phyloP scores from a whole-genome alignment of 30 jellyfish, hydroid and myxozoan species.

The Morbakka virulenta region DNA sequence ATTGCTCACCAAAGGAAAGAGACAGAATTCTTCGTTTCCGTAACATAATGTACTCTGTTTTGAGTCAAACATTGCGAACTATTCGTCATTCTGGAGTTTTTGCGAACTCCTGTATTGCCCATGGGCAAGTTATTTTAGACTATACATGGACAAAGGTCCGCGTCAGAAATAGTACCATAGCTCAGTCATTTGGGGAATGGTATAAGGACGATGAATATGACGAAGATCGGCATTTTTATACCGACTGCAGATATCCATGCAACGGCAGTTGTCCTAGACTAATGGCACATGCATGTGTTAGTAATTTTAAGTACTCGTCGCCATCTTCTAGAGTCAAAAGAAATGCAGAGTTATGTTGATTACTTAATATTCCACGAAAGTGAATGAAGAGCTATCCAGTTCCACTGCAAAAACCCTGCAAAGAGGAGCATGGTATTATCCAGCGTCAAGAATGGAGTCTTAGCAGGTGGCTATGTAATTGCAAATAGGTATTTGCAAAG shows the following conservation, averaged over 20 bases:
- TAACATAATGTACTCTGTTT: slow-evolving; percentile 48
- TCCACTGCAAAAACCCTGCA: no score
- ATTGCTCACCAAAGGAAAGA: slow-evolving; percentile 54
- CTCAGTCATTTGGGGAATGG: slow-evolving; percentile 79
- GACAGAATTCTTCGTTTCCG: slow-evolving; percentile 71
- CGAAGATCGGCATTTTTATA: slow-evolving; percentile 29
- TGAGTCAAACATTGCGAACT: slow-evolving; percentile 23
- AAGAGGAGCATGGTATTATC: no score
- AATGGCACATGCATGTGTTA: slow-evolving; percentile 76
- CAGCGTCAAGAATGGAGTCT: no score
- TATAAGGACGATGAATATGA: slow-evolving; percentile 14
- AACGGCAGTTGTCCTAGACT: slow-evolving; percentile 92
- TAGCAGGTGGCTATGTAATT: no score
- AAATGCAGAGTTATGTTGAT: slow-evolving; percentile 78
- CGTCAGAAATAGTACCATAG: slow-evolving; percentile 50
- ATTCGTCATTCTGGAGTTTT: slow-evolving; percentile 63
- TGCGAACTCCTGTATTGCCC: slow-evolving; percentile 95
- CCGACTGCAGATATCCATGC: slow-evolving; percentile 87
- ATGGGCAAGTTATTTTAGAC: slow-evolving; percentile 92
- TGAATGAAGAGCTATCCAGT: no score
- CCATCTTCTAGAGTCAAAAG: slow-evolving; percentile 41
- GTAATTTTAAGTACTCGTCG: slow-evolving; percentile 70
- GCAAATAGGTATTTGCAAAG: no score
- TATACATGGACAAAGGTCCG: slow-evolving; percentile 91
- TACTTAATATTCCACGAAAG: background rate